These are phyloP conservation scores for Lamproptera curius DNA, from an alignment of 2,888 invertebrate species.

Conservation along the genomic window DNA sequence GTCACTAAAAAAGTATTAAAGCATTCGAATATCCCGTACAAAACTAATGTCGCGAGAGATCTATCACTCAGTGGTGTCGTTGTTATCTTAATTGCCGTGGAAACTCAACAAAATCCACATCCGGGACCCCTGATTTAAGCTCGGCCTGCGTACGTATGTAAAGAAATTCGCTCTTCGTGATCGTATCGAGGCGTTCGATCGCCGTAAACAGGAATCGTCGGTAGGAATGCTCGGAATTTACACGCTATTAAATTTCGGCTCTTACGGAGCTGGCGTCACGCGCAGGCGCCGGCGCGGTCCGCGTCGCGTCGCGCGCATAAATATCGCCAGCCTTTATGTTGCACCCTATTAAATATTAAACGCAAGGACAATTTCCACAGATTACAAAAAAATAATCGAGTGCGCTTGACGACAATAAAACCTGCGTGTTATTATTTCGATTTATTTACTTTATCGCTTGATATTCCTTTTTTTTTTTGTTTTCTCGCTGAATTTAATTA, in stretches of 20 bases:
- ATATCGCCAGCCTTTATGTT: constrained; percentile 31
- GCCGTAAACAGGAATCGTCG: constrained; percentile 52
- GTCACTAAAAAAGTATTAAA: too few relatives aligned
- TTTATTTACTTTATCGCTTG: background rate
- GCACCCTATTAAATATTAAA: constrained; percentile 36
- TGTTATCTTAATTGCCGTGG: too few relatives aligned
- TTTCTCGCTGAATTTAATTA: background rate
- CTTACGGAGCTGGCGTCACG: constrained; percentile 43
- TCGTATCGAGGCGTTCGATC: constrained; percentile 34
- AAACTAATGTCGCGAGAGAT: too few relatives aligned
- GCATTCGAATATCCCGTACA: too few relatives aligned
- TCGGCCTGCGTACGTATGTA: too few relatives aligned
- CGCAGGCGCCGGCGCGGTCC: constrained; percentile 49
- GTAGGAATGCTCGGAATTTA: constrained; percentile 58
- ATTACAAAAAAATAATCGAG: background rate
- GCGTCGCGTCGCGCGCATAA: constrained; percentile 34
- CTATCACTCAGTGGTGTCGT: too few relatives aligned
- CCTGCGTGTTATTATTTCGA: background rate
- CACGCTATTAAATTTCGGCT: constrained; percentile 59
- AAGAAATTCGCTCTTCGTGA: constrained; percentile 45
- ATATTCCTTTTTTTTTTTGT: background rate
- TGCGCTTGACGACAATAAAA: background rate
- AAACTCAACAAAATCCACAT: too few relatives aligned
- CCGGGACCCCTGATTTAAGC: too few relatives aligned
- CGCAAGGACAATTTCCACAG: constrained; percentile 24